Conservation (phyloP, 1,140 invertebrate species). For the Saccostrea echinata region DNA sequence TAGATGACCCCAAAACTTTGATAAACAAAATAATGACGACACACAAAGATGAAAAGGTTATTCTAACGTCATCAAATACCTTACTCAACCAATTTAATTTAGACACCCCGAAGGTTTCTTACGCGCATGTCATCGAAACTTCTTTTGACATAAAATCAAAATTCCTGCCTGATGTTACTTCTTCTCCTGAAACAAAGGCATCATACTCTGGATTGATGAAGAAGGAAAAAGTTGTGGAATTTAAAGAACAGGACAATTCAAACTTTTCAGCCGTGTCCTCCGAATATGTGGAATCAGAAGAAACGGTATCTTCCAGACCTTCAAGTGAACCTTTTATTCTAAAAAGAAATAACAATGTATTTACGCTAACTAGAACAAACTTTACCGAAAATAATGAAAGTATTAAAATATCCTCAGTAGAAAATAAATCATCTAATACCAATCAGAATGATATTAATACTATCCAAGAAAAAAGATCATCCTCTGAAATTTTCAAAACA, state of each 20-base stretch:
- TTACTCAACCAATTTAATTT: not conserved
- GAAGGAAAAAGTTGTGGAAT: not conserved
- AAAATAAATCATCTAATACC: not conserved
- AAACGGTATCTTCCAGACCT: not conserved
- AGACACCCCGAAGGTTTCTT: not conserved
- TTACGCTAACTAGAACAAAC: not conserved
- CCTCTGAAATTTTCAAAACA: not conserved
- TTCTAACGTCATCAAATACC: not conserved
- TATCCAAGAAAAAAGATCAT: not conserved
- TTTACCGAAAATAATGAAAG: not conserved
- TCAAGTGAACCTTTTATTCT: not conserved
- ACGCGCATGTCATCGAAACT: not conserved
- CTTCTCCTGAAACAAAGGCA: not conserved
- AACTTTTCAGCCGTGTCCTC: not conserved
- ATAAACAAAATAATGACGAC: not conserved
- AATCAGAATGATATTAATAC: not conserved
- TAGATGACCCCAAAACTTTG: not conserved
- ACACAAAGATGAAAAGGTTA: not conserved
- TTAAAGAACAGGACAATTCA: not conserved
- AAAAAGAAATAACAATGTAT: not conserved
- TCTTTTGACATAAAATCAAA: not conserved
- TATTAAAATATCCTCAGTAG: not conserved
- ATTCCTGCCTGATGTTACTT: not conserved
- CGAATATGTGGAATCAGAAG: not conserved
- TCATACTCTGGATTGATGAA: not conserved